Base-by-base conservation (phyloP, 1,140 invertebrate species). In the Leptestheria dahalacensis region DNA sequence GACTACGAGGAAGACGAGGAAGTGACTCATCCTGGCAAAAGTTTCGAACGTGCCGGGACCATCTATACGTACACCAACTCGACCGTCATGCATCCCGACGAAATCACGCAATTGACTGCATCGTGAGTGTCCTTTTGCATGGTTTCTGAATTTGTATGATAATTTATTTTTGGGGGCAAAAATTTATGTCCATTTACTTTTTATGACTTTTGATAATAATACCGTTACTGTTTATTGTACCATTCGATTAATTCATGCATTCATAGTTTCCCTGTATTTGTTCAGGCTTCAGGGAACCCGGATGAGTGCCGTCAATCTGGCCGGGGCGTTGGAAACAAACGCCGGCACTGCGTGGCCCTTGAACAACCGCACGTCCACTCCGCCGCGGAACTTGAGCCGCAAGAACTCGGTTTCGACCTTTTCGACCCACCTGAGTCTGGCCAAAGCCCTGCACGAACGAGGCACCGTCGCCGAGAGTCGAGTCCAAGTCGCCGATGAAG, bases 61-160 rank as follows among this genome's bases (percentile, higher is more conserved):
- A 77, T 91, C 11, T 93, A 88, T 68, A 94, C 91, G 0, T 87
- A 80, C 65, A 94, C 91, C 0, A 91, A 88, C 65, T 92, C 88
- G 65, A 91, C 83, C 51, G 86, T 94, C 6, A 78, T 89, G 70
- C 89, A 93, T 75, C 89, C 89, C 1, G 86, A 90, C 67, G 78
- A 82, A 64, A 81, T 85, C 66, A 88, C 85, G 26, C 78, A 75
- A 65, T 74, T 82, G 33, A 79, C 76, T 9, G 70, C 76, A 47
- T 83, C 79, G 73, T 74, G 65, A 66, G 56, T 20, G 12, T 15
- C 3, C 26, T 57, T 59, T 23, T n/a, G n/a, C 3, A 41, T 15
- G 46, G n/a, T 47, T 11, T 12, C n/a, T 47, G 46, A 11, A 47
- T 1, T 51, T n/a, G 60, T 57, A 18, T 29, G 55, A 41, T 10